These are phyloP conservation scores for Spodoptera littoralis DNA, from an alignment of 2,888 invertebrate species.

Conservation along the genomic window DNA sequence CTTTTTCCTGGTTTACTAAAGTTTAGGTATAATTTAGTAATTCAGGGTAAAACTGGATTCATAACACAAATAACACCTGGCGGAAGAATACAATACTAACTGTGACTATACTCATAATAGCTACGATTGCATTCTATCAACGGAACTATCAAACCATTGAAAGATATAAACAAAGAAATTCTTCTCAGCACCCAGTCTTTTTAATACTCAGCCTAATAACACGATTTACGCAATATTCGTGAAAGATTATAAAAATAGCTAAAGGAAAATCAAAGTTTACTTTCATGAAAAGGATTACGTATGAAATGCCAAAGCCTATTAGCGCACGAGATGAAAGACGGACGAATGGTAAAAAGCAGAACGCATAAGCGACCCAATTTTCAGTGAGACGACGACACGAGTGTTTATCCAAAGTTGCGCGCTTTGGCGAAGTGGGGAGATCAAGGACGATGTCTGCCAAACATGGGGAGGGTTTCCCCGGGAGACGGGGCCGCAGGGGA, in stretches of 20 bases:
- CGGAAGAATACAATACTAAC: no score
- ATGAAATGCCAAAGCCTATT: constrained; percentile 52
- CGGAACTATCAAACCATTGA: no score
- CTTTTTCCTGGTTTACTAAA: no score
- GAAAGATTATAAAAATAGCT: constrained; percentile 33
- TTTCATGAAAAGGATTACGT: constrained; percentile 5
- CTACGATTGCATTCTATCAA: no score
- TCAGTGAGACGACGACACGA: constrained; percentile 80
- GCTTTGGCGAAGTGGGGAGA: constrained; percentile 83
- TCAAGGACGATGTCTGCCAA: constrained; percentile 89
- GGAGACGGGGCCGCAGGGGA: constrained; percentile 73
- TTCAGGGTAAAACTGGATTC: no score
- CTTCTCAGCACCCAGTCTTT: no score
- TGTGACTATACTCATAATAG: no score
- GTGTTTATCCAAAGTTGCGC: constrained; percentile 86
- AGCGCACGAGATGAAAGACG: constrained; percentile 61
- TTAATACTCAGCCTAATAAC: no score
- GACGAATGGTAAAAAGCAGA: constrained; percentile 64
- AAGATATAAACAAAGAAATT: no score
- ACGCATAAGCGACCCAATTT: constrained; percentile 87
- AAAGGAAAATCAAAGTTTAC: constrained; percentile 11
- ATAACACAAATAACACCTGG: no score
- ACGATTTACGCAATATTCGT: not conserved
- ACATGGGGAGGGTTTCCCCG: constrained; percentile 87
- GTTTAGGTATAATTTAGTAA: no score